Percentiles rank a stretch among this genome's conserved stretches.
phyloP scores from a whole-genome alignment of 2,888 invertebrate species.

The Morpho helenor region DNA sequence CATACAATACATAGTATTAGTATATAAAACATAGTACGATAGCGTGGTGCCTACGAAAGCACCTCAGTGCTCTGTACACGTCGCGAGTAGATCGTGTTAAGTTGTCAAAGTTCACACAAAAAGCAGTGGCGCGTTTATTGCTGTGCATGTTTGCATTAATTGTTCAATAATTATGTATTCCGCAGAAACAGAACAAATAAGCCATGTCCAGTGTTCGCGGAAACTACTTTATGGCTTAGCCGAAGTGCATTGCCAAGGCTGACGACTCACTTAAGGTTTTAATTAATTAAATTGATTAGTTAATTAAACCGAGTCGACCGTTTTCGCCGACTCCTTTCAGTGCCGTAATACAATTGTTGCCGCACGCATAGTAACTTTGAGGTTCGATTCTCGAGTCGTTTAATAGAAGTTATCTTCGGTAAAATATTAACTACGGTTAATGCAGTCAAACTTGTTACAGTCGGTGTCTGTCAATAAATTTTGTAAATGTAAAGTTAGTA shows the following conservation, averaged over 20 bases:
- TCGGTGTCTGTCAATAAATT: too few relatives aligned
- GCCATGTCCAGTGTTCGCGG: constrained; percentile 37
- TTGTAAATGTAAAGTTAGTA: too few relatives aligned
- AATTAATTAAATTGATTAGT: background rate
- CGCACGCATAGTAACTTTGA: too few relatives aligned
- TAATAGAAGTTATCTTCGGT: too few relatives aligned
- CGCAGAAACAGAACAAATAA: constrained; percentile 38
- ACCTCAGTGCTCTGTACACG: constrained; percentile 3
- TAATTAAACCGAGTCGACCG: too few relatives aligned
- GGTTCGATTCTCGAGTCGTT: too few relatives aligned
- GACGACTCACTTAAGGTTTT: constrained; percentile 18
- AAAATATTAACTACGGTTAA: too few relatives aligned
- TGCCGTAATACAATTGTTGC: too few relatives aligned
- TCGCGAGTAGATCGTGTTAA: background rate
- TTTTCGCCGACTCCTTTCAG: too few relatives aligned
- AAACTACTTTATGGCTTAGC: constrained; percentile 34
- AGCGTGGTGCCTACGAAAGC: background rate
- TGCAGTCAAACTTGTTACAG: too few relatives aligned
- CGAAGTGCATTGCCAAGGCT: constrained; percentile 47
- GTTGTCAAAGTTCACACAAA: constrained; percentile 19
- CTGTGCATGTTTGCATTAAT: constrained; percentile 48
- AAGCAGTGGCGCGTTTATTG: constrained; percentile 39
- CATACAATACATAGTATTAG: too few relatives aligned
- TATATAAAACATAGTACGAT: too few relatives aligned
- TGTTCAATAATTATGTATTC: constrained; percentile 37